Conservation (phyloP, 2,797 vertebrate species). For the Myotis myotis region DNA sequence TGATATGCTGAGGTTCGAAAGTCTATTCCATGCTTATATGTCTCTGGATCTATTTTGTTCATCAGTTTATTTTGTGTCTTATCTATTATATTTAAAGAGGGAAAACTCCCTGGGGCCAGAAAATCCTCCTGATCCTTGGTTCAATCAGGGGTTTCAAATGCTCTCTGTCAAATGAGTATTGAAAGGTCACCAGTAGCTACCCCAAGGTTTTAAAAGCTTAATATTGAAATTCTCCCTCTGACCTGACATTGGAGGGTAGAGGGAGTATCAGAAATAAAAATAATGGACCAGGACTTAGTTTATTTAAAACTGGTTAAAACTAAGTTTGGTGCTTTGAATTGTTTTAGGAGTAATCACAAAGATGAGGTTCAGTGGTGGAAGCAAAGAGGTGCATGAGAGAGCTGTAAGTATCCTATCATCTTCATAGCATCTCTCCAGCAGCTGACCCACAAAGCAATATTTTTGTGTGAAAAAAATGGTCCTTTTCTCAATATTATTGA, state of each 20-base stretch:
- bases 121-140: neutral
- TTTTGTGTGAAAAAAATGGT: neutral
- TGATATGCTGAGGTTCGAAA: no score
- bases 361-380: neutral
- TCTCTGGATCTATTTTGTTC: no score
- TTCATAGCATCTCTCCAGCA: neutral
- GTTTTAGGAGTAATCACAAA: neutral
- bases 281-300: neutral
- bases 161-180: neutral
- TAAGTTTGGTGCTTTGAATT: neutral
- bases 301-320: neutral
- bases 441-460: neutral
- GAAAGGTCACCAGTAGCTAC: neutral
- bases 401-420: neutral
- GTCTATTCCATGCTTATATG: no score
- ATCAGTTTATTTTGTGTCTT: neutral
- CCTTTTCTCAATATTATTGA: neutral
- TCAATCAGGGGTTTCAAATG: neutral
- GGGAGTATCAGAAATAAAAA: neutral
- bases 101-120: neutral
- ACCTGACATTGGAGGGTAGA: neutral
- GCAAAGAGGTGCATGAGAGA: accelerated
- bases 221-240: neutral
- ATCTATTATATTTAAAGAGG: neutral
- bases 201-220: neutral